phyloP scores from a whole-genome alignment of 2,113 vertebrate genomes.

The Semicossyphus pulcher region DNA sequence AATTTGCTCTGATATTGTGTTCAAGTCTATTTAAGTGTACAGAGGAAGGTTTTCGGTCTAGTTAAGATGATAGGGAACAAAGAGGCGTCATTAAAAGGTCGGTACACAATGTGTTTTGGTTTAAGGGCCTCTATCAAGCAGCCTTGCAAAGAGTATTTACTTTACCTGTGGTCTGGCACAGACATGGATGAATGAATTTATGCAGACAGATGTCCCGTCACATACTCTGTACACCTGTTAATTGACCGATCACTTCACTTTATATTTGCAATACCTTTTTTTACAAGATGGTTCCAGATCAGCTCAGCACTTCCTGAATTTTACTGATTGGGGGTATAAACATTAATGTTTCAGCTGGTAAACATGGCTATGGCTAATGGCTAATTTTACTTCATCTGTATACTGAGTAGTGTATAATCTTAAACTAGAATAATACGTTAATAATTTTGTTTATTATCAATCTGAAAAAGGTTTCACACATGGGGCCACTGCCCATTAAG shows the following conservation, averaged over 20 bases:
- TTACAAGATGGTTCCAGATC: no score
- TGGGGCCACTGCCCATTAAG: not conserved
- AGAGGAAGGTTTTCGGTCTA: no score
- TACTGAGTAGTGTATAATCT: not conserved
- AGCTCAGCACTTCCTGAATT: no score
- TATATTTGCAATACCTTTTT: not conserved
- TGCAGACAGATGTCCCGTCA: not conserved
- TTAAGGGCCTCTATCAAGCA: not conserved
- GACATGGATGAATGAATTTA: not conserved
- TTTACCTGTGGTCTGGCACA: not conserved
- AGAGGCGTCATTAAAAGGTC: not conserved
- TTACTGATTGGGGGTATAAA: no score
- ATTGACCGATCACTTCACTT: not conserved
- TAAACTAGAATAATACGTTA: not conserved
- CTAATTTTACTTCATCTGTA: not conserved
- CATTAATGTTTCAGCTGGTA: not conserved
- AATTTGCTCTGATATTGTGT: no score
- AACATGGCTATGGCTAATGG: no score
- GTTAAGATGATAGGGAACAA: slow-evolving; percentile 1
- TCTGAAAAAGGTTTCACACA: not conserved
- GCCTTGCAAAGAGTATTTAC: not conserved
- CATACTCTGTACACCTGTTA: not conserved
- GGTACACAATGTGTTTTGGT: not conserved
- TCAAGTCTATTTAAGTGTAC: no score
- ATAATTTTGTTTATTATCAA: not conserved